Evolutionary conservation across 2,797 vertebrate species (phyloP), one percentile per base, ranked within the genome.

Genomic region (Catharus ustulatus): DNA sequence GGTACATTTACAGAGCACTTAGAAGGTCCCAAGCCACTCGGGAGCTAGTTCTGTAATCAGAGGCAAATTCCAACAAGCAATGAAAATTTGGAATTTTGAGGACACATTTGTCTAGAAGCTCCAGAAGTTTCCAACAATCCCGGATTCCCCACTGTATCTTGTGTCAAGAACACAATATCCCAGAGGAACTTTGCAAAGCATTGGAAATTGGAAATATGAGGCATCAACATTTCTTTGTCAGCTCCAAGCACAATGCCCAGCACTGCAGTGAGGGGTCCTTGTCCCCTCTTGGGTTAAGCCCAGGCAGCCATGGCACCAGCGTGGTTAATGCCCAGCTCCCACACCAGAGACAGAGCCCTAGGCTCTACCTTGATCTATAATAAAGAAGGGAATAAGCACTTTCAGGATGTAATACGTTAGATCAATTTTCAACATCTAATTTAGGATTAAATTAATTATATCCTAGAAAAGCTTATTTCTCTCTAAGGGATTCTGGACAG

Each of bases 391-490:
- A 96, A 94, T 78, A 85, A 87, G 84, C 62, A 40, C 73, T 62
- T 84, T 58, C 46, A 78, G 62, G 22, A 77, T 74, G 38, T 67
- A 92, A 80, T 58, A 87, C 34, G 67, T 89, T 77, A 92, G 87
- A 96, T 85, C 82, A 48, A 72, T 78, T 95, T 87, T 84, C 92
- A 94, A 68, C 79, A 87, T 78, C 80, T 94, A 95, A 91, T 87
- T 94, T 81, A 85, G 72, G 27, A 87, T 92, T 81, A 78, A 90
- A 84, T 95, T 94, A 94, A 95, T 94, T 92, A 94, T 62, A 89
- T 23, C 75, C 68, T 80, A 68, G 74, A 71, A 95, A 91, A 93
- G 73, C 43, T 48, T 81, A 36, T 81, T 83, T 81, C 76, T 89
- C 78, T 82, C 91, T 24, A 26, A 66, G 82, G 68, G 38, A 48